Percentiles rank a stretch among this genome's conserved stretches.
Evolutionary conservation across 2,888 invertebrate species (phyloP).

Genomic region (Latheticus oryzae): DNA sequence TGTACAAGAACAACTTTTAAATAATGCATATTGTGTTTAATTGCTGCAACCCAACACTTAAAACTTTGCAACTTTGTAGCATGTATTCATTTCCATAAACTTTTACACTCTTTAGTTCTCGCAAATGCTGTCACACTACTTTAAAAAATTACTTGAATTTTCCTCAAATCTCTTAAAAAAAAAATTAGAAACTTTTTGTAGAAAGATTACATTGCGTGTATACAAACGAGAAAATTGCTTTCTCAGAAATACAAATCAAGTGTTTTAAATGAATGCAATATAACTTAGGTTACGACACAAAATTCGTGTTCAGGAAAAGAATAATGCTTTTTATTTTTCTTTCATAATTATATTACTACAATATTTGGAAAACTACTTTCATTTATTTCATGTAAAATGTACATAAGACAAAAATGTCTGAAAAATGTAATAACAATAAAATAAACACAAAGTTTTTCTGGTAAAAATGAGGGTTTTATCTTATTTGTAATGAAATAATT

Average conservation of each 20-base stretch:
- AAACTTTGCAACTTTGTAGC: too few species aligned
- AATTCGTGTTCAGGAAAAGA: constrained; percentile 51
- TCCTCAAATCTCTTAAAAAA: constrained; percentile 20
- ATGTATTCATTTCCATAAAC: too few species aligned
- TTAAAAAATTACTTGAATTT: constrained; percentile 16
- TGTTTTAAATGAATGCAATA: constrained; percentile 46
- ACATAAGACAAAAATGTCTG: neutral
- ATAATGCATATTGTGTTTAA: too few species aligned
- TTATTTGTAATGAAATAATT: too few species aligned
- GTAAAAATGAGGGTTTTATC: too few species aligned
- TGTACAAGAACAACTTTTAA: too few species aligned
- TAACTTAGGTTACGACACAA: constrained; percentile 49
- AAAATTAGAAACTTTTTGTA: constrained; percentile 29
- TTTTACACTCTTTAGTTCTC: too few species aligned
- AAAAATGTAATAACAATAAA: neutral
- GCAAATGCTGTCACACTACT: too few species aligned
- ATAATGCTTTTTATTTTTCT: constrained; percentile 49
- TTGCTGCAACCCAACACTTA: too few species aligned
- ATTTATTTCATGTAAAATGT: constrained; percentile 46
- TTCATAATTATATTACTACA: constrained; percentile 48
- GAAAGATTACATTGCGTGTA: constrained; percentile 47
- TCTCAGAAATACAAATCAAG: constrained; percentile 46
- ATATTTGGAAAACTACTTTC: constrained; percentile 45
- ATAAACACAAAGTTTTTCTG: too few species aligned
- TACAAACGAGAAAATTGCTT: constrained; percentile 48